Evolutionary conservation across 2,113 vertebrate species (phyloP), one percentile per base, ranked within the genome.

Genomic region (Thamnaconus septentrionalis): DNA sequence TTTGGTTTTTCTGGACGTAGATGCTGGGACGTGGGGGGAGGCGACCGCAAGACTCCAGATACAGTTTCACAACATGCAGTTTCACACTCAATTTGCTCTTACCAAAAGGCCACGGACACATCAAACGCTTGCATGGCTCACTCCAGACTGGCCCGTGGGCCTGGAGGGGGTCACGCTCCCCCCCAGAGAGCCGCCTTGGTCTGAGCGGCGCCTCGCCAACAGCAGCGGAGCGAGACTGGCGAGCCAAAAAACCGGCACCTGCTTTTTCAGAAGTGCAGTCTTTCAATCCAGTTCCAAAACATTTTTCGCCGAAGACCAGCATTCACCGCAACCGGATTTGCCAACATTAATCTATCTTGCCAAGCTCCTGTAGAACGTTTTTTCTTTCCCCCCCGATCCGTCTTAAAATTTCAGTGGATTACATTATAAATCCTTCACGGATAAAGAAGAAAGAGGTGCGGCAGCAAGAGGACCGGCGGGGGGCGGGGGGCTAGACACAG

Each of bases 81-180:
- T 87, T 86, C 75, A 86, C 82, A 78, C 61, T 75, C 77, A 70
- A 84, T 87, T 92, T 90, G 81, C 61, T 83, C 67, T 69, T 8
- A 69, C 69, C 81, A 75, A 75, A 83, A 83, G 68, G 67, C 66
- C 70, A 55, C 43, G 66, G 42, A 53, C 61, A 64, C 63, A 83
- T 80, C 65, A 71, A 73, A 77, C 59, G 61, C 49, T 68, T 64
- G 69, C 72, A 57, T 46, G 53, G 8, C 48, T 48, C 81, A 59
- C 31, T 5, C 9, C 54, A 49, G 52, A 56, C 62, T 46, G 73
- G 53, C 56, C 50, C 50, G 61, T 66, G 79, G 80, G 18, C 18
- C 18, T 56, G 60, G 50, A 52, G 69, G 48, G 69, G 69, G 47
- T 78, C 45, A 66, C 40, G 63, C 64, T 44, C 66, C 60, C 53